Evolutionary conservation across 2,113 vertebrate genomes (phyloP), one percentile per base, ranked within the genome.

Genomic region (Catharus fuscescens): DNA sequence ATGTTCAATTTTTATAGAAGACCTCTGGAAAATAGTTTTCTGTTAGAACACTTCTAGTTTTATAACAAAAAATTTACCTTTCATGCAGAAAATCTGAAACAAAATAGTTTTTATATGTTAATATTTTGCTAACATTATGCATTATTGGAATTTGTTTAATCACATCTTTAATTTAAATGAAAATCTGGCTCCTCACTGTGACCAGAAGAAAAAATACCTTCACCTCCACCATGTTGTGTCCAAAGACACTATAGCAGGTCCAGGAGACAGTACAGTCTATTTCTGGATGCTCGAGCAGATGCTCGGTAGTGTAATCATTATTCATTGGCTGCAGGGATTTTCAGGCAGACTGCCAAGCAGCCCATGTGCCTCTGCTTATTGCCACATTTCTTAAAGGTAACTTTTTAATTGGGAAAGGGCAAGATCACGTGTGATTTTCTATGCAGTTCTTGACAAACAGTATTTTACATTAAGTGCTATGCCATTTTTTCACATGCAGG

Each of bases 311-410:
- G 88, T 83, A 92, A 79, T 93, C 92, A 83, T 96, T 97, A 96
- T 93, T 92, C 96, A 82, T 31, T 82, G 80, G 96, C 84, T 96
- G 89, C 87, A 94, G 90, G 70, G 88, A 97, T 96, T 96, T 97
- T 95, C 78, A 80, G 97, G 97, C 96, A 60, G 74, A 77, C 91
- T 96, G 96, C 98, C 97, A 98, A 97, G 79, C 42, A 83, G 70
- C 76, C 88, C 97, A 96, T 97, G 97, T 97, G 97, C 95, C 97
- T 97, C 93, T 93, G 93, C 94, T 97, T 96, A 96, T 92, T 96
- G 88, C 97, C 97, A 97, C 78, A 38, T 94, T 96, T 96, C 95
- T 96, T 97, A 92, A 95, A 97, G 91, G 86, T 95, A 96, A 78
- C 36, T 88, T 96, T 97, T 96, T 95, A 97, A 97, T 89, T 97